Conservation (phyloP, 2,888 invertebrate genomes). For the Plusia festucae region DNA sequence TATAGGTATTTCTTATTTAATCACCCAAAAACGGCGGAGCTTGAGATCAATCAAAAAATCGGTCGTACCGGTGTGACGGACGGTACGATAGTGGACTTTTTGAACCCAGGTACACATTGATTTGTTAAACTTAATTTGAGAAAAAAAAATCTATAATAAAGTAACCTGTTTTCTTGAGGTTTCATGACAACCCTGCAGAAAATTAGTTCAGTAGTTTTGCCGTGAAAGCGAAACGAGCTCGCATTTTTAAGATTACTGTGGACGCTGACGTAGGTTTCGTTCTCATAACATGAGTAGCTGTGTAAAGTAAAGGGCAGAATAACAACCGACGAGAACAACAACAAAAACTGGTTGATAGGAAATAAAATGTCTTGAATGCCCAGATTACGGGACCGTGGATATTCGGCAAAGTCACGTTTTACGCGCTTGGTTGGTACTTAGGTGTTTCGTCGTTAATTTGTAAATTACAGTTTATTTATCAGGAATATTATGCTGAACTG, state of each 20-base stretch:
- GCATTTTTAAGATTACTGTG: background rate
- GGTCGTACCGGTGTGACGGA: too few relatives aligned
- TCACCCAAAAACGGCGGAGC: too few relatives aligned
- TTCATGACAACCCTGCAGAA: background rate
- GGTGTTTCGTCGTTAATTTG: slow-evolving; percentile 38
- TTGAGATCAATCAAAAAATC: too few relatives aligned
- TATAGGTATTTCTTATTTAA: too few relatives aligned
- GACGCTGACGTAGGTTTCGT: background rate
- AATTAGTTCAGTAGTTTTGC: background rate
- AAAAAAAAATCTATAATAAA: too few relatives aligned
- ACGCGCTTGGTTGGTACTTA: slow-evolving; percentile 37
- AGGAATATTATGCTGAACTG: slow-evolving; percentile 32
- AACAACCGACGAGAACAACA: too few relatives aligned
- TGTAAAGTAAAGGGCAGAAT: slow-evolving; percentile 42
- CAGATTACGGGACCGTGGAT: slow-evolving; percentile 51
- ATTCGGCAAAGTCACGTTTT: slow-evolving; percentile 51
- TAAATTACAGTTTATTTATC: slow-evolving; percentile 40
- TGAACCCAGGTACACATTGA: too few relatives aligned
- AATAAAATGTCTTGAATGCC: slow-evolving; percentile 42
- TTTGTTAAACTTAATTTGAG: too few relatives aligned
- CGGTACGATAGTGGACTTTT: too few relatives aligned
- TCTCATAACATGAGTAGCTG: background rate
- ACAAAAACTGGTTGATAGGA: slow-evolving; percentile 46
- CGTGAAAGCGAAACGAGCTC: background rate
- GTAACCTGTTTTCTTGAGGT: too few relatives aligned